phyloP scores from a whole-genome alignment of 2,888 invertebrate genomes.

The Lapara coniferarum region DNA sequence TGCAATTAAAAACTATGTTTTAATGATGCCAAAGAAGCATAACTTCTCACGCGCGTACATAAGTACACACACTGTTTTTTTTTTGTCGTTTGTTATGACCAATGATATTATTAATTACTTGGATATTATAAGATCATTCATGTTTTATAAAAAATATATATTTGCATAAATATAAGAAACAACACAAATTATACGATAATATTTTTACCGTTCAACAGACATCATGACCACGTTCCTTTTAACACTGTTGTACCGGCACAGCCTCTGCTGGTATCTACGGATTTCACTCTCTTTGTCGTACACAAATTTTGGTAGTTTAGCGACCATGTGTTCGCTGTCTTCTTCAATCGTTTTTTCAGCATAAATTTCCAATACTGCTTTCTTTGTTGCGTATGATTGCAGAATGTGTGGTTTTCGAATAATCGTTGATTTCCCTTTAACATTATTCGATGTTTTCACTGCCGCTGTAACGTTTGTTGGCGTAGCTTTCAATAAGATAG shows the following conservation, averaged over 20 bases:
- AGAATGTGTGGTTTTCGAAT: slow-evolving; percentile 51
- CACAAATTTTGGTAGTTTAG: slow-evolving; percentile 67
- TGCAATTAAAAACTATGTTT: too few species aligned
- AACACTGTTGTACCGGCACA: slow-evolving; percentile 40
- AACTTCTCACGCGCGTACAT: too few species aligned
- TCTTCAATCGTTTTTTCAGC: slow-evolving; percentile 53
- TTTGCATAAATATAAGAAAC: background rate
- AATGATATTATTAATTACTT: too few species aligned
- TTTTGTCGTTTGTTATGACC: too few species aligned
- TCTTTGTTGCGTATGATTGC: slow-evolving; percentile 69
- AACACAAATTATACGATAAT: background rate
- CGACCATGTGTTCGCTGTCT: slow-evolving; percentile 54
- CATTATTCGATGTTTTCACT: slow-evolving; percentile 17
- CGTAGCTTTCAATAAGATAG: slow-evolving; percentile 36
- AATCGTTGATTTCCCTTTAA: slow-evolving; percentile 20
- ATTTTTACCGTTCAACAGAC: slow-evolving; percentile 44
- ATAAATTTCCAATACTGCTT: slow-evolving; percentile 71
- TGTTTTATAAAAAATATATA: background rate
- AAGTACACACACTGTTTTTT: too few species aligned
- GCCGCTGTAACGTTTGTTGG: slow-evolving; percentile 5
- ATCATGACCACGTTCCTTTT: slow-evolving; percentile 49
- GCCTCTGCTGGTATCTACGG: slow-evolving; percentile 28
- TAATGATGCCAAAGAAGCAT: too few species aligned
- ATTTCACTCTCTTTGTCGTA: slow-evolving; percentile 52
- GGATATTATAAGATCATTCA: background rate